Base-by-base conservation (phyloP, 2,797 vertebrate species). In the Sebastes taczanowskii region DNA sequence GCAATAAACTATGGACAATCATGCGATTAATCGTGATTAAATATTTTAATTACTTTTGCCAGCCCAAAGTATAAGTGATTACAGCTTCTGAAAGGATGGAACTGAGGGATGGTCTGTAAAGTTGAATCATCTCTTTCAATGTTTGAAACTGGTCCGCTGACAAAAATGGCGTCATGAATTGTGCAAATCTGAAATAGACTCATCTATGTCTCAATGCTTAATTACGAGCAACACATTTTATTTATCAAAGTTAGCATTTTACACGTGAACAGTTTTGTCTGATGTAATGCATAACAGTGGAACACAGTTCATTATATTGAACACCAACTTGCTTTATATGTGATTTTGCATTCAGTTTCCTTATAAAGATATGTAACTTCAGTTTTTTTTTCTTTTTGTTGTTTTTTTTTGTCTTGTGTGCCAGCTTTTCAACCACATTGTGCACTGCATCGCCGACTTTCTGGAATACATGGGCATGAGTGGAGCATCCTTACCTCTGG, bases 381-480 rank as follows among this genome's bases (percentile, higher is more conserved):
- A 32, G 74, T 20, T 13, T 56, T 11, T 25, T 16, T 35, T 59
- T 11, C 5, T 61, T 56, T 52, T 34, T 34, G 1, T 35, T 35
- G 3, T 0, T 61, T 59, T 52, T 2, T 62, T 6, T 16, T 29
- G 11, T 60, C 34, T 62, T 35, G 4, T 69, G 8, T 74, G 1
- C 1, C 93, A 99, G 99, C 97, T 99, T 73, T 99, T 99, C 6
- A 95, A 95, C 88, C 97, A 99, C 87, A 99, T 99, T 0, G 98
- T 97, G 3, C 83, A 96, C 81, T 99, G 97, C 92, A 98, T 99
- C 3, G 90, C 96, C 0, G 97, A 98, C 91, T 99, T 99, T 83
- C 90, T 99, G 90, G 97, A 99, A 27, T 97, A 97, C 93, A 99
- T 97, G 97, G 98, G 98, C 0, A 98, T 99, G 97, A 98, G 96